phyloP scores from a whole-genome alignment of 2,797 vertebrate genomes.

The Holocentrus rufus region DNA sequence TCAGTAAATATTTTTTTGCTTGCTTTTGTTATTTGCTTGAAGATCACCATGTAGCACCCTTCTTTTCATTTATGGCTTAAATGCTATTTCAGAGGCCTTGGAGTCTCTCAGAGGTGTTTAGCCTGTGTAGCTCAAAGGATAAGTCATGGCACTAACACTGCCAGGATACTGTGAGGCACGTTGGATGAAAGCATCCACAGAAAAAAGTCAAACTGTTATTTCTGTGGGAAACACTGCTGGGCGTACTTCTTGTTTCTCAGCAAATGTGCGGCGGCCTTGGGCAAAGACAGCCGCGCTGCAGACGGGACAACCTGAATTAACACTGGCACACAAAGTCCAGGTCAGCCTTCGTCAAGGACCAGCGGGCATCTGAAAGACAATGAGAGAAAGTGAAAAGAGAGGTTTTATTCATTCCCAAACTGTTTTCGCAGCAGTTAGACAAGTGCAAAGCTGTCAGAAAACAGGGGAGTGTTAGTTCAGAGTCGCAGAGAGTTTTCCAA shows the following conservation, averaged over 20 bases:
- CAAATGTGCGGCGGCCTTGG: neutral
- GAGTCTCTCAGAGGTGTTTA: conserved; percentile 10
- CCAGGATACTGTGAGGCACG: conserved; percentile 4
- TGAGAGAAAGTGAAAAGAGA: neutral
- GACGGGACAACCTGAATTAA: conserved; percentile 13
- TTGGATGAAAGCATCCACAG: no score
- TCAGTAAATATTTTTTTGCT: no score
- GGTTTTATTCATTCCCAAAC: neutral
- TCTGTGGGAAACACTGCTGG: conserved; percentile 33
- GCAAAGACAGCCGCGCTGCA: neutral
- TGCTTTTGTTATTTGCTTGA: no score
- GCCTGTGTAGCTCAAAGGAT: conserved; percentile 39
- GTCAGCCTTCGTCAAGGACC: conserved; percentile 40
- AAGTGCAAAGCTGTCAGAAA: neutral
- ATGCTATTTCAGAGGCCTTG: no score
- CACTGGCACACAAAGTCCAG: conserved; percentile 18
- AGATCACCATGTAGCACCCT: no score
- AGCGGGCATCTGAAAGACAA: neutral
- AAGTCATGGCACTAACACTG: conserved; percentile 25
- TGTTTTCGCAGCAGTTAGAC: neutral
- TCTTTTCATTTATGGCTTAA: conserved; percentile 49
- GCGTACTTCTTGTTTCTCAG: conserved; percentile 36
- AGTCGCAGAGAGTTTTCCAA: no score
- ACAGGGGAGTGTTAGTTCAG: no score
- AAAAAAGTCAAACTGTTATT: conserved; percentile 1